Conservation (phyloP, 2,113 vertebrate genomes). For the Macaca nemestrina region DNA sequence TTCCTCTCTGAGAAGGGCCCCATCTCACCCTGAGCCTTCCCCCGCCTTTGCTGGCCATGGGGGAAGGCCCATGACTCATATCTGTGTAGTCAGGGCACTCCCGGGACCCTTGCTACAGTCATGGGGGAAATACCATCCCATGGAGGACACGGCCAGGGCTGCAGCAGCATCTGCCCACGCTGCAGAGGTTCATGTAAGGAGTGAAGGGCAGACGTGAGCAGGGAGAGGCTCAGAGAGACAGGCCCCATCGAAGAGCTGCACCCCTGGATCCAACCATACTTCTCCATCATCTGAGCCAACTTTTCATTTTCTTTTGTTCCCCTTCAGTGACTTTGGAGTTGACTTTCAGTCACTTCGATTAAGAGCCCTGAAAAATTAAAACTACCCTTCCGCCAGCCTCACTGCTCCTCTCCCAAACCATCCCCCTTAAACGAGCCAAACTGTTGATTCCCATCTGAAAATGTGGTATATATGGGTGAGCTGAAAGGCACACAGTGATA, state of each 20-base stretch:
- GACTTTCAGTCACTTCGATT: neutral
- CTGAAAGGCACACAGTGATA: fast-evolving
- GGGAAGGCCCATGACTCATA: neutral
- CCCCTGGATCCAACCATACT: fast-evolving
- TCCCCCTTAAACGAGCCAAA: neutral
- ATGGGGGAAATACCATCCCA: neutral
- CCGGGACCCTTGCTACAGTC: neutral
- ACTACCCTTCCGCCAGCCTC: fast-evolving
- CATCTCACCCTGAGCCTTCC: fast-evolving
- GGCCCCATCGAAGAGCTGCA: fast-evolving
- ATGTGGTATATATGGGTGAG: neutral
- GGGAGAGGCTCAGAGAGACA: neutral
- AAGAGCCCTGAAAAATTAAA: neutral
- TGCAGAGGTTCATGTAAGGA: neutral
- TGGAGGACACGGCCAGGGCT: neutral
- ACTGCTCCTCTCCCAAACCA: neutral
- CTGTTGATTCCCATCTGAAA: neutral
- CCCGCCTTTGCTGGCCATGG: fast-evolving
- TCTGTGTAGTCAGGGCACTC: neutral
- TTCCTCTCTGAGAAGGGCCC: neutral
- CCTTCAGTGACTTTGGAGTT: neutral
- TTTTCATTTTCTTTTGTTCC: neutral
- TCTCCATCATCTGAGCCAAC: neutral
- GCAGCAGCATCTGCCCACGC: neutral
- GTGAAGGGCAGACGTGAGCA: neutral